Evolutionary conservation across 2,888 invertebrate species (phyloP).

Genomic region (Cantharis rustica): DNA sequence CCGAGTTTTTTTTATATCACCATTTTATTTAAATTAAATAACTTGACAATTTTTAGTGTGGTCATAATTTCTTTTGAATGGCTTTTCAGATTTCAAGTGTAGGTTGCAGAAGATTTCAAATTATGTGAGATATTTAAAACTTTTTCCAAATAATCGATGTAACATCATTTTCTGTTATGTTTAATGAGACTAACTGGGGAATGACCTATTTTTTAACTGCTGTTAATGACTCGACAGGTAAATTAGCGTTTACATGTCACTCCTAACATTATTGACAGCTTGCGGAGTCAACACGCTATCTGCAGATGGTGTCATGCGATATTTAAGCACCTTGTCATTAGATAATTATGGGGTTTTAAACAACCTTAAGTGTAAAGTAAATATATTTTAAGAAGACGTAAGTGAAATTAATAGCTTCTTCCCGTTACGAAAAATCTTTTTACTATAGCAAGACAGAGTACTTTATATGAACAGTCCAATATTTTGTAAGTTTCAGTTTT

Average conservation of each 20-base stretch:
- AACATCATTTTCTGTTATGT: slow-evolving; percentile 1
- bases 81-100: slow-evolving; percentile 14
- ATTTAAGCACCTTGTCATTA: slow-evolving; percentile 28
- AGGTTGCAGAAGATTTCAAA: slow-evolving; percentile 6
- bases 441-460: not conserved
- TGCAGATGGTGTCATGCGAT: slow-evolving; percentile 30
- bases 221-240: slow-evolving; percentile 21
- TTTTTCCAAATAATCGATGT: slow-evolving; percentile 4
- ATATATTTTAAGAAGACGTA: slow-evolving; percentile 8
- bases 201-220: slow-evolving; percentile 17
- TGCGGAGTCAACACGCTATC: slow-evolving; percentile 23
- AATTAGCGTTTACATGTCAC: slow-evolving; percentile 19
- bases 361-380: slow-evolving; percentile 20
- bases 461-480: too few species aligned
- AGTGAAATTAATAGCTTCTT: slow-evolving; percentile 14
- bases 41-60: slow-evolving; percentile 2
- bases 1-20: not conserved
- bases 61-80: slow-evolving; percentile 17
- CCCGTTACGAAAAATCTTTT: not conserved
- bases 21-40: slow-evolving; percentile 4
- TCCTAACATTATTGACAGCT: slow-evolving; percentile 22
- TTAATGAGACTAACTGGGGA: slow-evolving; percentile 5
- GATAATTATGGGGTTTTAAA: slow-evolving; percentile 23
- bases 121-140: slow-evolving; percentile 4
- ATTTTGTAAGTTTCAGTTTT: not conserved